Percentiles rank a stretch among this genome's conserved stretches.
Evolutionary conservation across 1,140 invertebrate genomes (phyloP).

Genomic region (Dreissena rostriformis): DNA sequence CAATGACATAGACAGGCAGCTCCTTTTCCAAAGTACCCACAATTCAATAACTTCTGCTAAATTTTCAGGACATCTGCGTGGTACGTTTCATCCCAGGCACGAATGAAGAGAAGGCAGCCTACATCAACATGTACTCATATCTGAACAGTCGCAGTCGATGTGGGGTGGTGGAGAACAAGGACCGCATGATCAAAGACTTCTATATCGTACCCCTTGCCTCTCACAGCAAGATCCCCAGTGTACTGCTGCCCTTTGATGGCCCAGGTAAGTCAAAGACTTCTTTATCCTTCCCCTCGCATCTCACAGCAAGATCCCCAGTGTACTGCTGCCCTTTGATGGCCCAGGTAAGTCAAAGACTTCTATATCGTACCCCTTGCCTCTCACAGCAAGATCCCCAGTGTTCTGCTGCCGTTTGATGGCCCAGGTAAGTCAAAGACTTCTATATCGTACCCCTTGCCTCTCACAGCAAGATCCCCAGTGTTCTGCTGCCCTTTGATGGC

Average conservation of each 20-base stretch:
- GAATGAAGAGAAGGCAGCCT: conserved; percentile 92
- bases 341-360: conserved; percentile 92
- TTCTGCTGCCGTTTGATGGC: conserved; percentile 87
- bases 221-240: conserved; percentile 87
- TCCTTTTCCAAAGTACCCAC: no score
- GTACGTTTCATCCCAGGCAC: conserved; percentile 90
- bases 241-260: conserved; percentile 87
- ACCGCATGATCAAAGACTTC: conserved; percentile 94
- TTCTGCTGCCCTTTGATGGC: conserved; percentile 87
- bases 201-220: conserved; percentile 94
- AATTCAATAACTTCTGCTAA: no score
- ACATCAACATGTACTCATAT: conserved; percentile 94
- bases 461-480: conserved; percentile 87
- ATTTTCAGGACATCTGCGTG: conserved; percentile 88
- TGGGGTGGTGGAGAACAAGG: conserved; percentile 87
- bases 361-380: conserved; percentile 94
- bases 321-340: conserved; percentile 87
- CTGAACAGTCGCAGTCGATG: conserved; percentile 89
- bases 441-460: conserved; percentile 94
- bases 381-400: conserved; percentile 87
- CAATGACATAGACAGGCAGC: no score
- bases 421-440: conserved; percentile 92
- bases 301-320: conserved; percentile 87
- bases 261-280: conserved; percentile 92
- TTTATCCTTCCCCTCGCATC: conserved; percentile 94